A percentile compares a stretch with the other conserved stretches of the same genome.
Conservation (phyloP, 2,888 invertebrate genomes). For the Hyposoter dolosus region DNA sequence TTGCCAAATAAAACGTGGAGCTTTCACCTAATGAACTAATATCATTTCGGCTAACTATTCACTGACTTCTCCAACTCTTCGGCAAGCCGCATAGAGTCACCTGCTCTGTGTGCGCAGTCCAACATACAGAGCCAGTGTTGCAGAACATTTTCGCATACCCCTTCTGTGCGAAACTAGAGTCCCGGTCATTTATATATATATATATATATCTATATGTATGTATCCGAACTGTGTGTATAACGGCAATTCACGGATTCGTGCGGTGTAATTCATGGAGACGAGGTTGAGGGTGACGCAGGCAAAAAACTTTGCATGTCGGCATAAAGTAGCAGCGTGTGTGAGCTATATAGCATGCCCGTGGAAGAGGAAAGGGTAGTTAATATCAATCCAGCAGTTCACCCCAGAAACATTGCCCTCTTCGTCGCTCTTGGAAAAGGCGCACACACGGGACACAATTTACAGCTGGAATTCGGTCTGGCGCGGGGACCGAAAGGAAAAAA, state of each 20-base stretch:
- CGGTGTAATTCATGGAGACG: conserved; percentile 63
- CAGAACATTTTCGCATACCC: conserved; percentile 33
- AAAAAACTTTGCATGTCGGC: conserved; percentile 67
- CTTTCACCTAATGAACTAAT: conserved; percentile 55
- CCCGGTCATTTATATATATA: background rate
- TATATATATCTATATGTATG: conserved; percentile 1
- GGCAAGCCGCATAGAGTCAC: conserved; percentile 18
- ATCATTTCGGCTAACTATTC: conserved; percentile 41
- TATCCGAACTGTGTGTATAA: conserved; percentile 22
- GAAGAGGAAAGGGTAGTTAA: conserved; percentile 64
- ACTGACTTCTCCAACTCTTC: conserved; percentile 27
- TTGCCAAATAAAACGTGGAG: conserved; percentile 3
- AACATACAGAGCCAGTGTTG: conserved; percentile 27
- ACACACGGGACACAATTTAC: conserved; percentile 64
- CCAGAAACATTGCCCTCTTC: conserved; percentile 44
- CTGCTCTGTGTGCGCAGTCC: conserved; percentile 20
- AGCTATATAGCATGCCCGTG: conserved; percentile 34
- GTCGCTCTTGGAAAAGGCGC: conserved; percentile 47
- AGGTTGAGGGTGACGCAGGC: conserved; percentile 47
- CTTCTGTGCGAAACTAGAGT: conserved; percentile 26
- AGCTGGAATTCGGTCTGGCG: conserved; percentile 60
- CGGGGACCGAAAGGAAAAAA: conserved; percentile 48
- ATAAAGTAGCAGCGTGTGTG: conserved; percentile 55
- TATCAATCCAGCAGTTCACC: conserved; percentile 40
- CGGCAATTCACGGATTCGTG: conserved; percentile 57